phyloP scores from a whole-genome alignment of 2,888 invertebrate genomes.

The Trissonchulus sp. region DNA sequence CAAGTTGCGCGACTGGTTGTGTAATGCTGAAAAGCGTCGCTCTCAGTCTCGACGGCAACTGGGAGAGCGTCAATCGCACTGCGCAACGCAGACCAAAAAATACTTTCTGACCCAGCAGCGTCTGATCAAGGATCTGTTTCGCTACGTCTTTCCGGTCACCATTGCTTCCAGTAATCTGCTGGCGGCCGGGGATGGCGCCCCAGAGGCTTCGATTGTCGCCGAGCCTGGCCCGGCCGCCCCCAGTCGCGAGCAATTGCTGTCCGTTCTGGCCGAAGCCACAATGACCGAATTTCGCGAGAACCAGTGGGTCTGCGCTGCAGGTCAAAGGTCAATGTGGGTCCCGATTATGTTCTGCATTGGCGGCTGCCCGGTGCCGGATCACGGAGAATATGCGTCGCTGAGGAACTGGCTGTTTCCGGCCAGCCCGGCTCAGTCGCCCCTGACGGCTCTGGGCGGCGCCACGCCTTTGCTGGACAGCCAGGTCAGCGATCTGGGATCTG shows the following conservation, averaged over 20 bases:
- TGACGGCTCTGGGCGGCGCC: neutral
- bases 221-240: neutral
- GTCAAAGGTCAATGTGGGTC: neutral
- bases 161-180: neutral
- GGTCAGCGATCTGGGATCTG: neutral
- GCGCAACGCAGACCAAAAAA: neutral
- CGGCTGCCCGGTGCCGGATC: conserved; percentile 12
- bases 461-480: neutral
- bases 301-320: neutral
- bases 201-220: neutral
- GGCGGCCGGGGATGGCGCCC: neutral
- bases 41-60: neutral
- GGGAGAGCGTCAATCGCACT: neutral
- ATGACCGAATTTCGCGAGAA: conserved; percentile 8
- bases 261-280: conserved; percentile 10
- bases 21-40: neutral
- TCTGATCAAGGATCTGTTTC: neutral
- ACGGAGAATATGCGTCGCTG: neutral
- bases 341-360: neutral
- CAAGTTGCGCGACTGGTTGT: neutral
- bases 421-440: neutral
- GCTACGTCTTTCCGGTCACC: conserved; percentile 3
- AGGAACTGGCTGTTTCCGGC: conserved; percentile 2
- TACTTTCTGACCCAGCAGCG: neutral
- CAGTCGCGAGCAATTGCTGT: neutral